A percentile compares a stretch with the other conserved stretches of the same genome.
Evolutionary conservation across 1,140 invertebrate genomes (phyloP).

Genomic region (Megathymus violae): DNA sequence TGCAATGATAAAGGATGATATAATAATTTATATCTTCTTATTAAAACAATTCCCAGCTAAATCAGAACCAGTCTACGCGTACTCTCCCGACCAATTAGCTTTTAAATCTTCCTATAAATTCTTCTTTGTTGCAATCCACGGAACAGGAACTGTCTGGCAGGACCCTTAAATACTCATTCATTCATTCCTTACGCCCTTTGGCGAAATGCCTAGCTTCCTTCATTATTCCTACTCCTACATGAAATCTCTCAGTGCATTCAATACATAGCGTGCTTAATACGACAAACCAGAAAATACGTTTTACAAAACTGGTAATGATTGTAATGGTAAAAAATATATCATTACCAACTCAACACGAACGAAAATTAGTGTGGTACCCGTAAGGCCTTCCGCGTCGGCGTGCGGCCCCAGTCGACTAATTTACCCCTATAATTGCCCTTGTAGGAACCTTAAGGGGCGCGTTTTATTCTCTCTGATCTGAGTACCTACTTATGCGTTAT

Average conservation of each 20-base stretch:
- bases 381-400: conserved; percentile 42
- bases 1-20: too few species aligned
- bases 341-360: not conserved
- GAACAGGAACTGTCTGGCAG: conserved; percentile 33
- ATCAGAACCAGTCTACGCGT: not conserved
- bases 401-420: conserved; percentile 51
- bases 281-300: not conserved
- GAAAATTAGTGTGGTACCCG: conserved; percentile 47
- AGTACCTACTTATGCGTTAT: conserved; percentile 37
- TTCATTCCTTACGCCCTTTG: conserved; percentile 39
- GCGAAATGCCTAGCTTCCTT: conserved; percentile 24
- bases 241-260: not conserved
- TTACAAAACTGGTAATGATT: conserved; percentile 18
- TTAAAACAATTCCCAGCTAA: too few species aligned
- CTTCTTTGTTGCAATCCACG: conserved; percentile 29
- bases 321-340: not conserved
- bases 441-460: conserved; percentile 45
- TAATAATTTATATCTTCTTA: too few species aligned
- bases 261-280: conserved; percentile 17
- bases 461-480: conserved; percentile 40
- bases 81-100: conserved; percentile 23
- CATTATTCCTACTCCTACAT: conserved; percentile 4
- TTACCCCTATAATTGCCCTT: conserved; percentile 59
- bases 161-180: conserved; percentile 38
- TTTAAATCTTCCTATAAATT: conserved; percentile 22